These are phyloP conservation scores for Sinocyclocheilus anshuiensis DNA, from an alignment of 2,113 vertebrate genomes.

Conservation along the genomic window DNA sequence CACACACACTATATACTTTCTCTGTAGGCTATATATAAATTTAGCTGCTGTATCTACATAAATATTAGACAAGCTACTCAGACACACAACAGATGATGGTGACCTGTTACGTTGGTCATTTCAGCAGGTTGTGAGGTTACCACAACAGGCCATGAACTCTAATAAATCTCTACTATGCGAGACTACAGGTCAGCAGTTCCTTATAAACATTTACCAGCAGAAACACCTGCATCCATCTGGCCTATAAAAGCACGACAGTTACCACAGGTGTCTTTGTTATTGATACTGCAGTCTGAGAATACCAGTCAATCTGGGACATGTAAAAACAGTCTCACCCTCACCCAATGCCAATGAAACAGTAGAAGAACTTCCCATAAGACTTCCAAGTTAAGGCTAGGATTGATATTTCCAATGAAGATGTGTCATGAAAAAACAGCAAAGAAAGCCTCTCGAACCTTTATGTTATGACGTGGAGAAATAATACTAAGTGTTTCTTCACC, in stretches of 20 bases:
- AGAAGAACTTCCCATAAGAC: background rate
- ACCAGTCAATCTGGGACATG: conserved; percentile 30
- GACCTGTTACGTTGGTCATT: background rate
- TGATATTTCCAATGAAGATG: background rate
- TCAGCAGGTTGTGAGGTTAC: background rate
- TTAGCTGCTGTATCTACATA: background rate
- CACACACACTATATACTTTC: background rate
- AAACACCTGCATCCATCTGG: conserved; percentile 34
- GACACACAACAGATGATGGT: background rate
- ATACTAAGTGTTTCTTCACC: background rate
- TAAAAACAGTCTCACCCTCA: conserved; percentile 11
- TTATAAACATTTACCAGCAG: conserved; percentile 27
- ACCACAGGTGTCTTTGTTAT: conserved; percentile 45
- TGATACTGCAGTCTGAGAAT: conserved; percentile 12
- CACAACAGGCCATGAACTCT: conserved; percentile 10
- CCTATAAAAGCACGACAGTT: conserved; percentile 23
- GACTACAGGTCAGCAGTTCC: background rate
- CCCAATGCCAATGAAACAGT: background rate
- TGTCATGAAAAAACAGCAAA: background rate
- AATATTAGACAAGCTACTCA: background rate
- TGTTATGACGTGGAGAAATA: background rate
- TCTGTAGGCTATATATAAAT: background rate
- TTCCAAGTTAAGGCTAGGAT: background rate
- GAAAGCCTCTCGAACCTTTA: background rate
- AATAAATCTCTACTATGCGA: conserved; percentile 3